Evolutionary conservation across 2,888 invertebrate species (phyloP).

Genomic region (Cecidostiba fungosa): DNA sequence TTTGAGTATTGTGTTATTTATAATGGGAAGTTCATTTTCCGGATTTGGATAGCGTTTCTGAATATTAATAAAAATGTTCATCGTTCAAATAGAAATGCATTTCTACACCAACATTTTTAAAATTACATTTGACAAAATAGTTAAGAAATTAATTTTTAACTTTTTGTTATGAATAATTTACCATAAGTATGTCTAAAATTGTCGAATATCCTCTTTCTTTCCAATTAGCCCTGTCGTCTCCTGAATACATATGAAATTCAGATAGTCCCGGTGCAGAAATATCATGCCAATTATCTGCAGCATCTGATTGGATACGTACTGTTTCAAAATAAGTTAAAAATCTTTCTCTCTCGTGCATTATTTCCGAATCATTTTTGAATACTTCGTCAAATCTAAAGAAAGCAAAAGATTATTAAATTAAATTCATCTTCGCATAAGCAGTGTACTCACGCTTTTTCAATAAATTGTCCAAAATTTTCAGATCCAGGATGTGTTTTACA

Average conservation of each 20-base stretch:
- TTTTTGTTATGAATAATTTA: slow-evolving; percentile 45
- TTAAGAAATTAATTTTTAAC: not conserved
- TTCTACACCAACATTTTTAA: no score
- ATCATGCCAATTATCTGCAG: slow-evolving; percentile 64
- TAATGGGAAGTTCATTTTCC: not conserved
- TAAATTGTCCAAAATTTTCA: not conserved
- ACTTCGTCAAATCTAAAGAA: slow-evolving; percentile 62
- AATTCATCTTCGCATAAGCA: not conserved
- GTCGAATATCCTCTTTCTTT: slow-evolving; percentile 71
- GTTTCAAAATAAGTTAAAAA: slow-evolving; percentile 61
- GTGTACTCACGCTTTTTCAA: slow-evolving; percentile 17
- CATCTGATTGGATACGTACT: slow-evolving; percentile 54
- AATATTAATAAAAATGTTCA: no score
- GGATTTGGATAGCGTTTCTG: not conserved
- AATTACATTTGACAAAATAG: no score
- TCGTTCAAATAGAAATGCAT: no score
- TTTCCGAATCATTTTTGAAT: slow-evolving; percentile 63
- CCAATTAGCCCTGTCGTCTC: slow-evolving; percentile 70
- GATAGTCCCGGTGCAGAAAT: slow-evolving; percentile 42
- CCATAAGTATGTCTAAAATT: slow-evolving; percentile 74
- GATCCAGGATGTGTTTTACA: not conserved
- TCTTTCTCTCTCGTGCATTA: slow-evolving; percentile 54
- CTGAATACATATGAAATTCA: slow-evolving; percentile 58
- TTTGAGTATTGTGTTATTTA: slow-evolving; percentile 68
- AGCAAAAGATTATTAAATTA: not conserved